Conservation (phyloP, 1,140 invertebrate genomes). For the Chymomyza costata region DNA sequence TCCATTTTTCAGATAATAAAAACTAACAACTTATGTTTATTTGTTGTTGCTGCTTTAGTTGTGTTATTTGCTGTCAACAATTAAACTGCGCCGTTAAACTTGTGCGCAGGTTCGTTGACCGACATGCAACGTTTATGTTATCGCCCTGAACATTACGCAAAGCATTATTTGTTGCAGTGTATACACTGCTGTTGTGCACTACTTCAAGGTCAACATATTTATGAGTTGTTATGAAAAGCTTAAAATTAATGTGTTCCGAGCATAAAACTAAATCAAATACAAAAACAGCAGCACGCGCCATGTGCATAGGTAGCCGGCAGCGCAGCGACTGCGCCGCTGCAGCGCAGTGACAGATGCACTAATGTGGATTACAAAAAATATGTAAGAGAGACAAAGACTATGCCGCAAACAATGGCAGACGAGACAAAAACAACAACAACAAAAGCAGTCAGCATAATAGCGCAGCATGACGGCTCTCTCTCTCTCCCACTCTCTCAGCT, state of each 20-base stretch:
- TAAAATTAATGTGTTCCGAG: too few relatives aligned
- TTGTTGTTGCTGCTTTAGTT: too few relatives aligned
- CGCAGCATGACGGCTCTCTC: slow-evolving; percentile 4
- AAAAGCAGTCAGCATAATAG: slow-evolving; percentile 16
- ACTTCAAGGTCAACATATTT: slow-evolving; percentile 27
- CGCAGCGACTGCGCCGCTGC: not conserved
- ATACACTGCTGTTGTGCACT: too few relatives aligned
- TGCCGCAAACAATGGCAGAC: slow-evolving; percentile 17
- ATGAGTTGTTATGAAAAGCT: too few relatives aligned
- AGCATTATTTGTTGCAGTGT: slow-evolving; percentile 11
- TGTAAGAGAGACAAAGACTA: slow-evolving; percentile 31
- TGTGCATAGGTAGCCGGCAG: slow-evolving; percentile 17
- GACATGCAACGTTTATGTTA: slow-evolving; percentile 27
- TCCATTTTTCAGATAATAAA: slow-evolving; percentile 49
- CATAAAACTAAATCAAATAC: slow-evolving; percentile 18
- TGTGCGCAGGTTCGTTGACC: slow-evolving; percentile 56
- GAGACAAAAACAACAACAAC: slow-evolving; percentile 5
- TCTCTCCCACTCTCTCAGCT: not conserved
- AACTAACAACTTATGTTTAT: slow-evolving; percentile 47
- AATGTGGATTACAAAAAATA: slow-evolving; percentile 44
- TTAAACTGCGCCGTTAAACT: too few relatives aligned
- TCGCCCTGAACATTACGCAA: slow-evolving; percentile 10
- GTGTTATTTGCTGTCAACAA: slow-evolving; percentile 37
- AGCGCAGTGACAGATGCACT: slow-evolving; percentile 40
- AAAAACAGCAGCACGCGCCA: slow-evolving; percentile 9